Conservation (phyloP, 1,140 invertebrate species). For the Cryptotermes secundus region DNA sequence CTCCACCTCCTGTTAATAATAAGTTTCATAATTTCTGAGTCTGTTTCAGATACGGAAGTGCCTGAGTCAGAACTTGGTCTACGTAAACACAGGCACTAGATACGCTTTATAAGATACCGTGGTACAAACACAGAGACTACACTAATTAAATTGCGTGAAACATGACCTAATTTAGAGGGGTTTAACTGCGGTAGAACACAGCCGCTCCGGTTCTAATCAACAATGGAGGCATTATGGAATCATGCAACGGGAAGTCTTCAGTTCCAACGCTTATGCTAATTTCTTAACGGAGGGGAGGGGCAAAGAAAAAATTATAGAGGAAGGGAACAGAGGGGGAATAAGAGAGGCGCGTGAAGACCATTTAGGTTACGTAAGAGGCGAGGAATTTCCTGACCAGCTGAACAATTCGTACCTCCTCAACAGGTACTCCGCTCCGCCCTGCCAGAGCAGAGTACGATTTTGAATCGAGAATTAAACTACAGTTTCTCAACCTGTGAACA, state of each 20-base stretch:
- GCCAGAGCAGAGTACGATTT: no score
- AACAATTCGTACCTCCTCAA: no score
- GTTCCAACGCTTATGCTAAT: background rate
- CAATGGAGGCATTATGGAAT: background rate
- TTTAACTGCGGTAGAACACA: background rate
- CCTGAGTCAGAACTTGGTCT: background rate
- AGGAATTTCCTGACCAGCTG: no score
- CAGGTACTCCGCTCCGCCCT: no score
- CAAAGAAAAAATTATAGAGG: background rate
- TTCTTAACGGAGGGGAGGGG: background rate
- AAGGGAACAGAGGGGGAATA: background rate
- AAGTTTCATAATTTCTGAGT: background rate
- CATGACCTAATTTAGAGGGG: background rate
- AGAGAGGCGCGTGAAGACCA: background rate
- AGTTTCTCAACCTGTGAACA: no score
- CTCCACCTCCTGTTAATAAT: background rate
- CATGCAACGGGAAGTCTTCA: background rate
- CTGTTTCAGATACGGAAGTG: background rate
- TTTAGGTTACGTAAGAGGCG: background rate
- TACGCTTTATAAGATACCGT: background rate
- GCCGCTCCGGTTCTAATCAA: background rate
- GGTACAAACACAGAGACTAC: background rate
- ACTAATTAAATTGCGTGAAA: background rate
- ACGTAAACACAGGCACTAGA: background rate
- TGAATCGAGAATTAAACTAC: no score